Evolutionary conservation across 2,797 vertebrate species (phyloP).

Genomic region (Melopsittacus undulatus): DNA sequence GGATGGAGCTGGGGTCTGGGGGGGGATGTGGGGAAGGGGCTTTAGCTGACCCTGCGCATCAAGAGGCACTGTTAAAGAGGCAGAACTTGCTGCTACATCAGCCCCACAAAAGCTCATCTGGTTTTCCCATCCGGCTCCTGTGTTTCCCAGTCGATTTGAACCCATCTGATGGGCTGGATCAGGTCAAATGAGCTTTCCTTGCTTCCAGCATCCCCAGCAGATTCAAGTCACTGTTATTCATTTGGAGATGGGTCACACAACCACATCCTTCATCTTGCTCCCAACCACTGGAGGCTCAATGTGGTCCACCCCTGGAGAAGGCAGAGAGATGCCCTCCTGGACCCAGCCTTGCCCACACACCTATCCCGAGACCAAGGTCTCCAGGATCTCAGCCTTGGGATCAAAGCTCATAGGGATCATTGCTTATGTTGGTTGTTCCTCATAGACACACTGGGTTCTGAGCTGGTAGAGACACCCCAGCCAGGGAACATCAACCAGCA

Average conservation of each 20-base stretch:
- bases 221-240: not conserved
- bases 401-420: accelerated
- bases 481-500: not conserved
- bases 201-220: not conserved
- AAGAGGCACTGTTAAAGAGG: not conserved
- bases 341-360: not conserved
- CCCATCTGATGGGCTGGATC: not conserved
- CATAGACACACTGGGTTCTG: not conserved
- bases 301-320: not conserved
- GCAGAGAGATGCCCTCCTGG: not conserved
- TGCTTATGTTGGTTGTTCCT: not conserved
- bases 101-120: not conserved
- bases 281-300: not conserved
- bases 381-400: not conserved
- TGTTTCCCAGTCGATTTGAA: not conserved
- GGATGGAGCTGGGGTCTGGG: not conserved
- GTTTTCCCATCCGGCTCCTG: not conserved
- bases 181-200: not conserved
- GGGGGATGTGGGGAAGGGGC: not conserved
- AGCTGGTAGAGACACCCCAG: not conserved
- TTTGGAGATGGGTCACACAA: not conserved
- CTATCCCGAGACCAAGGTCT: not conserved
- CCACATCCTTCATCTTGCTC: not conserved
- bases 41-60: not conserved
- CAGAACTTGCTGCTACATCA: not conserved